A percentile compares a stretch with the other conserved stretches of the same genome.
Evolutionary conservation across 2,113 vertebrate species (phyloP).

Genomic region (Panthera uncia): DNA sequence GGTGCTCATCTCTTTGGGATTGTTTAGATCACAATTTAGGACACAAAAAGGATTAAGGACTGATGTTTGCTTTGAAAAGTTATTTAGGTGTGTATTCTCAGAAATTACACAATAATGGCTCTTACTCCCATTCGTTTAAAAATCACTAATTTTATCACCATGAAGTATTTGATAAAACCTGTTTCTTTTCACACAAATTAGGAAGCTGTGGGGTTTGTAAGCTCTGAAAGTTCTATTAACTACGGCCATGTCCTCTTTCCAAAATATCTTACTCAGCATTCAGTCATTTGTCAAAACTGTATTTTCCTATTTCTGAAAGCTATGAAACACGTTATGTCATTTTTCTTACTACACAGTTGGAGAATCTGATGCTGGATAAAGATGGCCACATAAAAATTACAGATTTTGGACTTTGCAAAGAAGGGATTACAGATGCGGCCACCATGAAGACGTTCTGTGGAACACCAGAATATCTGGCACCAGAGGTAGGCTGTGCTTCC

Average conservation of each 20-base stretch:
- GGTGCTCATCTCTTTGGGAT: not conserved
- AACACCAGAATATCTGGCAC: constrained; percentile 97
- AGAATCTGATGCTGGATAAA: constrained; percentile 99
- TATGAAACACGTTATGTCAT: constrained; percentile 52
- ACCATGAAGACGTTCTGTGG: constrained; percentile 99
- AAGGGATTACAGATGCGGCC: constrained; percentile 98
- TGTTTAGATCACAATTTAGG: not conserved
- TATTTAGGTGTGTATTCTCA: not conserved
- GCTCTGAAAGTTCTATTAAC: not conserved
- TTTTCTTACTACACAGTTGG: constrained; percentile 88
- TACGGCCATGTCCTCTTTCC: not conserved
- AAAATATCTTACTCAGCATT: not conserved
- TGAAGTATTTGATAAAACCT: constrained; percentile 17
- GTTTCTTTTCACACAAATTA: constrained; percentile 16
- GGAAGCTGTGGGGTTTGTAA: not conserved
- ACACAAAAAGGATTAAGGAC: not conserved
- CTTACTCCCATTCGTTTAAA: not conserved
- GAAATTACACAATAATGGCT: not conserved
- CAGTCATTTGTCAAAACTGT: not conserved
- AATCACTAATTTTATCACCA: not conserved
- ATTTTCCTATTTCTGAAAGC: constrained; percentile 58
- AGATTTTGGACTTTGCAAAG: constrained; percentile 98
- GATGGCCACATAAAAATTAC: constrained; percentile 99
- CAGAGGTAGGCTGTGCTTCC: constrained; percentile 89
- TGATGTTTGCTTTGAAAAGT: not conserved